Percentiles rank a stretch among this genome's conserved stretches.
phyloP scores from a whole-genome alignment of 2,888 invertebrate species.

The Drosophila villosipedis region DNA sequence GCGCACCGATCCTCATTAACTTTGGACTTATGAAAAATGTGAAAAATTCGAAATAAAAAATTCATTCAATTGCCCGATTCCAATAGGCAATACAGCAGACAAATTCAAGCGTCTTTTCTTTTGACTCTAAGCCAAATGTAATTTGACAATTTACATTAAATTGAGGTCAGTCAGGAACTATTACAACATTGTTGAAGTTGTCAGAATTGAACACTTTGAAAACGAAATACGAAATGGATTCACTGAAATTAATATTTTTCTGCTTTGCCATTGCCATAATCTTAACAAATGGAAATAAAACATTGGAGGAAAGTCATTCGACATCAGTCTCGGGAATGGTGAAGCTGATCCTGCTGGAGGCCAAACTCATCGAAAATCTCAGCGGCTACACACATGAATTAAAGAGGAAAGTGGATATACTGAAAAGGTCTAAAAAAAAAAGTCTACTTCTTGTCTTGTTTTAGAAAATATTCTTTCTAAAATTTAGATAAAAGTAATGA shows the following conservation, averaged over 20 bases:
- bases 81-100: background rate
- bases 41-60: background rate
- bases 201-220: background rate
- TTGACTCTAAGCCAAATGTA: background rate
- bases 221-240: constrained; percentile 4
- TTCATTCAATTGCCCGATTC: background rate
- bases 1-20: background rate
- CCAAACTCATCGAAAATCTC: constrained; percentile 66
- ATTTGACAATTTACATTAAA: background rate
- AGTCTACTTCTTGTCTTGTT: background rate
- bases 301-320: constrained; percentile 53
- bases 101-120: background rate
- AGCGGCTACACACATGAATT: constrained; percentile 63
- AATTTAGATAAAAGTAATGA: too few relatives aligned
- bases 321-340: constrained; percentile 75
- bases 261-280: constrained; percentile 42
- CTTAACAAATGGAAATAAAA: background rate
- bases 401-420: constrained; percentile 62
- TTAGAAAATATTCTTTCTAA: background rate
- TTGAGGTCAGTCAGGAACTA: background rate
- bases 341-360: constrained; percentile 66
- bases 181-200: background rate
- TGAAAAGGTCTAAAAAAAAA: constrained; percentile 72
- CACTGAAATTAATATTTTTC: background rate
- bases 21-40: background rate